These are phyloP conservation scores for Bombus superbus DNA, from an alignment of 1,140 invertebrate species.

Conservation along the genomic window DNA sequence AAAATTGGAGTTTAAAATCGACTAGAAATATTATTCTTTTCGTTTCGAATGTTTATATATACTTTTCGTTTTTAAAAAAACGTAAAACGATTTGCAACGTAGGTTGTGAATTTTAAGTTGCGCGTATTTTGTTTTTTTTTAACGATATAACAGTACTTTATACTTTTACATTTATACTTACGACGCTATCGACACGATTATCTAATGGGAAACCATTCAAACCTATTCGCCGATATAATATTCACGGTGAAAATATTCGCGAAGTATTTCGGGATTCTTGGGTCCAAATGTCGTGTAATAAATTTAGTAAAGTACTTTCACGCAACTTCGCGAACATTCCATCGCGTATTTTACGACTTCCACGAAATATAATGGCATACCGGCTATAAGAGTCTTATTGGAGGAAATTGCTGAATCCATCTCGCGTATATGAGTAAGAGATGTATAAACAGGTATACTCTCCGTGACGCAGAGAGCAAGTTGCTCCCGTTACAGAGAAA, in stretches of 20 bases:
- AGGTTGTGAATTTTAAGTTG: too few relatives aligned
- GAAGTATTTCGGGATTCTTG: not conserved
- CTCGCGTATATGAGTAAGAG: not conserved
- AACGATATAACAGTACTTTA: too few relatives aligned
- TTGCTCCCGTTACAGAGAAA: not conserved
- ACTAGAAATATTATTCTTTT: too few relatives aligned
- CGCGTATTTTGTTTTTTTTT: too few relatives aligned
- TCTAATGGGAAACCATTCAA: not conserved
- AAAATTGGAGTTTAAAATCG: too few relatives aligned
- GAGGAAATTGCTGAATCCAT: not conserved
- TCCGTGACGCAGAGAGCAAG: too few relatives aligned
- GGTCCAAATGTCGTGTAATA: not conserved
- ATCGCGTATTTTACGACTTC: not conserved
- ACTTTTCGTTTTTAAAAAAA: too few relatives aligned
- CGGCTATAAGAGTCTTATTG: not conserved
- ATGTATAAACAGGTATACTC: not conserved
- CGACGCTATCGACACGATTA: not conserved
- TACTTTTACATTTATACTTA: too few relatives aligned
- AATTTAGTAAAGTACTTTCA: not conserved
- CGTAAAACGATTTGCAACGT: too few relatives aligned
- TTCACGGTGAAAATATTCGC: not conserved
- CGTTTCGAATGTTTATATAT: too few relatives aligned
- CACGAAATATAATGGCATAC: not conserved
- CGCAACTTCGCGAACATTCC: not conserved
- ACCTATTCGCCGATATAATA: too few relatives aligned